Conservation (phyloP, 2,888 invertebrate species). For the Nomada flava region DNA sequence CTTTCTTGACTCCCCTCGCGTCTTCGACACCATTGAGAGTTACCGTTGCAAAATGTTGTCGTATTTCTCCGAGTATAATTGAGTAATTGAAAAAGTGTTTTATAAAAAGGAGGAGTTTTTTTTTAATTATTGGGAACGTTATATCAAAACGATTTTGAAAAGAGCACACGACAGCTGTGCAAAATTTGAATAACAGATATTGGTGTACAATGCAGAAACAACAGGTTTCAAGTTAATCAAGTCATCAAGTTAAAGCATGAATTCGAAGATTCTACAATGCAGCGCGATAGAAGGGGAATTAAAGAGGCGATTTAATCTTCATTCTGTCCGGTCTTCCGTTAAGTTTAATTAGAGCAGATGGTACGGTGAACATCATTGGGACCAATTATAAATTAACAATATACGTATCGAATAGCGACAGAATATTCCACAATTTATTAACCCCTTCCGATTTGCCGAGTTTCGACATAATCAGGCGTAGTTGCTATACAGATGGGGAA, state of each 20-base stretch:
- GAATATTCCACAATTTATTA: neutral
- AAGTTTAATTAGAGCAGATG: neutral
- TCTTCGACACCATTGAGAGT: no score
- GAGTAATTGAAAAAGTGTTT: neutral
- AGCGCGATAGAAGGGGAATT: neutral
- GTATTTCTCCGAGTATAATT: neutral
- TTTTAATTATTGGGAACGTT: no score
- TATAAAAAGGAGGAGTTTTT: neutral
- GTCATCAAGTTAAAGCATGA: conserved; percentile 1
- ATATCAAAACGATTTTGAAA: neutral
- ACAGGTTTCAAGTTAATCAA: no score
- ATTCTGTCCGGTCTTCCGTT: neutral
- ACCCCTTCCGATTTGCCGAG: neutral
- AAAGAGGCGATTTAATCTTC: conserved; percentile 3
- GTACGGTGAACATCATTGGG: neutral
- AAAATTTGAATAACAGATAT: conserved; percentile 1
- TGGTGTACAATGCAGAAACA: conserved; percentile 8
- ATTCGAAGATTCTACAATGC: conserved; percentile 1
- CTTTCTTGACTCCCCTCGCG: neutral
- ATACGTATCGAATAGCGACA: neutral
- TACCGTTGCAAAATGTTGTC: neutral
- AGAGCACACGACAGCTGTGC: neutral
- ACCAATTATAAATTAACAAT: neutral
- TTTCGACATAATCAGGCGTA: no score
- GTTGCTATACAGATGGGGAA: no score